Evolutionary conservation across 2,113 vertebrate species (phyloP), one percentile per base, ranked within the genome.

Genomic region (Electrona antarctica): DNA sequence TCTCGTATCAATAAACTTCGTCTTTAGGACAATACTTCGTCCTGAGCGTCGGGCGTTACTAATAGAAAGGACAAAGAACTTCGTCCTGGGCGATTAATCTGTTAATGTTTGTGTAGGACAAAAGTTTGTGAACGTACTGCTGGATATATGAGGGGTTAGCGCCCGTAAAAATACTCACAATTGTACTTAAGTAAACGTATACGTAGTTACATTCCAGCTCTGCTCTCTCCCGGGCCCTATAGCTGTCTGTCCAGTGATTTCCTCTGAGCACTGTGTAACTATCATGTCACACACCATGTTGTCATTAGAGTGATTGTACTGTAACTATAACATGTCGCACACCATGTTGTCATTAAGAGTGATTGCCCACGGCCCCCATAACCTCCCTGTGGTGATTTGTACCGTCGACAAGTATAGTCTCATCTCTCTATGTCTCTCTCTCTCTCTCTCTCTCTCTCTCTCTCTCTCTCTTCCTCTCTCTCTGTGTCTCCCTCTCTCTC

Each of bases 251-350:
- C 33, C 47, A 85, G 85, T 86, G 78, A 85, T 89, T 88, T 89
- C 90, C 86, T 81, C 80, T 87, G 85, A 90, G 88, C 87, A 86
- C 87, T 83, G 84, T 89, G 84, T 88, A 92, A 92, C 90, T 90
- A 90, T 87, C 90, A 87, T 89, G 91, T 92, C 87, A 89, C 86
- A 85, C 87, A 85, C 88, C 89, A 87, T 86, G 86, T 89, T 90
- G 86, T 91, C 91, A 90, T 92, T 92, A 91, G 61, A 74, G 77
- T 90, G 89, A 91, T 92, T 91, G 89, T 1, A 21, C 21, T 21
- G 21, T 21, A 92, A 92, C 90, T 90, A 90, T 87, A 21, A 21
- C 90, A 87, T 89, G 91, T 92, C 87, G 88, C 21, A 21, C 87
- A 85, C 88, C 89, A 87, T 86, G 86, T 89, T 90, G 86, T 91